Evolutionary conservation across 1,140 invertebrate genomes (phyloP).

Genomic region (Drosophila nigrodunni): DNA sequence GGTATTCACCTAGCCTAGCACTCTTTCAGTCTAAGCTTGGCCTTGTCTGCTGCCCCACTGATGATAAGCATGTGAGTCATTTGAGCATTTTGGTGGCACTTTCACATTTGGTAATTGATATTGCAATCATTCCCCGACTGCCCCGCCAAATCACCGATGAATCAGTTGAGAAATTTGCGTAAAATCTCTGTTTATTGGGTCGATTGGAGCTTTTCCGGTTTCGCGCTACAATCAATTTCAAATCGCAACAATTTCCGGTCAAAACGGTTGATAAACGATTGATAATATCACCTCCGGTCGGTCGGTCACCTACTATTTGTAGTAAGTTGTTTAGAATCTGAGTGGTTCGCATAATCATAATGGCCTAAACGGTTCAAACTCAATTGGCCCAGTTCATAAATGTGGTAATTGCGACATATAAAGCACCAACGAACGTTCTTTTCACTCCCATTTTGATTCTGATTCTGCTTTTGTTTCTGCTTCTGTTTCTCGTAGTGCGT

Average conservation of each 20-base stretch:
- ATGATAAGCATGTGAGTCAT: slow-evolving; percentile 27
- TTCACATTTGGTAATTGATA: slow-evolving; percentile 30
- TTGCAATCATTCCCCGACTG: not conserved
- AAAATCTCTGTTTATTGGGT: slow-evolving; percentile 57
- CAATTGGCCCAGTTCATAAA: slow-evolving; percentile 80
- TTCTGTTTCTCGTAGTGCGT: not conserved
- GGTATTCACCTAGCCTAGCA: not conserved
- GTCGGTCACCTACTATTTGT: slow-evolving; percentile 32
- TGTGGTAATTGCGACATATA: slow-evolving; percentile 78
- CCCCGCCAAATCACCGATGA: slow-evolving; percentile 16
- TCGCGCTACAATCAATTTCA: not conserved
- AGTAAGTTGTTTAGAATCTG: slow-evolving; percentile 32
- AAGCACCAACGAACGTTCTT: slow-evolving; percentile 57
- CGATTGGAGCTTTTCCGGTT: slow-evolving; percentile 53
- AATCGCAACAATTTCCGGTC: slow-evolving; percentile 65
- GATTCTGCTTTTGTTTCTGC: not conserved
- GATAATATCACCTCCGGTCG: slow-evolving; percentile 34
- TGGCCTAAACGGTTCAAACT: slow-evolving; percentile 20
- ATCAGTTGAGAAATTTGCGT: slow-evolving; percentile 46
- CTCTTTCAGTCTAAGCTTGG: not conserved
- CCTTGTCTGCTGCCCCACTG: slow-evolving; percentile 6
- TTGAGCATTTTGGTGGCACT: slow-evolving; percentile 13
- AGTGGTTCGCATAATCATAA: slow-evolving; percentile 41
- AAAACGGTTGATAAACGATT: slow-evolving; percentile 27
- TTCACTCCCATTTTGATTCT: slow-evolving; percentile 35